phyloP scores from a whole-genome alignment of 2,797 vertebrate genomes.

The Clarias fuscus region DNA sequence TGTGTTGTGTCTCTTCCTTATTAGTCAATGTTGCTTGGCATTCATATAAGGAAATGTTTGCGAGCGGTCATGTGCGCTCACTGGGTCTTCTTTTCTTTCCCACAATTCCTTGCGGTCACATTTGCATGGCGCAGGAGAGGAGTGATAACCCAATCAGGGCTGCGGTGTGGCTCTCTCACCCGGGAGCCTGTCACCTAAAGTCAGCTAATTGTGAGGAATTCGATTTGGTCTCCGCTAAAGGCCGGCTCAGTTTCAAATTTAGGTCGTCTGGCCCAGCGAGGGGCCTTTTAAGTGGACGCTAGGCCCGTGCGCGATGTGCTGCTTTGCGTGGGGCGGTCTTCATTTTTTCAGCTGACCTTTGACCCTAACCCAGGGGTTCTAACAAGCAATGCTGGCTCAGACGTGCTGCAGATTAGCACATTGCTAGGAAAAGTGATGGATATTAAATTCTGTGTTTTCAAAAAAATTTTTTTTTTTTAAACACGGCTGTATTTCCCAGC shows the following conservation, averaged over 20 bases:
- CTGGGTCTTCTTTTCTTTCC: slow-evolving; percentile 22
- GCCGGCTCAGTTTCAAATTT: slow-evolving; percentile 65
- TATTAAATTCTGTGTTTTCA: slow-evolving; percentile 13
- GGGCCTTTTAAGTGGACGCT: slow-evolving; percentile 76
- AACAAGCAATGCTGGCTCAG: slow-evolving; percentile 49
- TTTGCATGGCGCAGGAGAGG: slow-evolving; percentile 88
- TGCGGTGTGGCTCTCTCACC: slow-evolving; percentile 85
- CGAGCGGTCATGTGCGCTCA: slow-evolving; percentile 15
- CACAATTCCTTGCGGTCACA: slow-evolving; percentile 70
- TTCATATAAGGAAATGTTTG: background rate
- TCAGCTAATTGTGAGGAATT: slow-evolving; percentile 99
- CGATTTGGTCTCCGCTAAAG: slow-evolving; percentile 89
- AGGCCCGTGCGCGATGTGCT: slow-evolving; percentile 65
- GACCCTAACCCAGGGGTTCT: slow-evolving; percentile 41
- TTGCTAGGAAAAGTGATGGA: slow-evolving; percentile 16
- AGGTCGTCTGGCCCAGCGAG: slow-evolving; percentile 71
- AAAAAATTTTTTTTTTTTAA: slow-evolving; percentile 34
- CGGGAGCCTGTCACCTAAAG: slow-evolving; percentile 87
- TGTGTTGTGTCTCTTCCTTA: background rate
- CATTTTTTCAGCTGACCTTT: slow-evolving; percentile 36
- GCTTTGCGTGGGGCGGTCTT: slow-evolving; percentile 23
- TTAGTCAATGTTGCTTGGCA: background rate
- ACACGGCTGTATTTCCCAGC: slow-evolving; percentile 75
- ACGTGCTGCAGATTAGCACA: slow-evolving; percentile 26
- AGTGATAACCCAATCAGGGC: slow-evolving; percentile 98